Percentiles rank a stretch among this genome's conserved stretches.
These are phyloP conservation scores for Sinosuthora webbiana DNA, from an alignment of 2,113 vertebrate genomes.

Conservation along the genomic window DNA sequence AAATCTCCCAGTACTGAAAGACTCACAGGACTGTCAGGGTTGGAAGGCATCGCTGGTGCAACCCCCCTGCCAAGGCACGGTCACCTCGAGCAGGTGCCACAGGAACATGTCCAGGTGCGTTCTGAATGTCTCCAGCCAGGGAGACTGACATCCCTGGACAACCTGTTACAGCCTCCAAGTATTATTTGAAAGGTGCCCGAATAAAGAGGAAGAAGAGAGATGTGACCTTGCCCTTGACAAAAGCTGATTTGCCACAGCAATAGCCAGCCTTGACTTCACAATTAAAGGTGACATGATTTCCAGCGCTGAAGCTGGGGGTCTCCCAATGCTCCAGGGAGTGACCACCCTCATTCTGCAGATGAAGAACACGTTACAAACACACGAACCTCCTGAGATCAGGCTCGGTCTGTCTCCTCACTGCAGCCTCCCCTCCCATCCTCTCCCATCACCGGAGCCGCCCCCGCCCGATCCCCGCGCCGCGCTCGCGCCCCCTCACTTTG, in stretches of 20 bases:
- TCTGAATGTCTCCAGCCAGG: neutral
- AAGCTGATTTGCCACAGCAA: neutral
- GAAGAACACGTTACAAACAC: too few relatives aligned
- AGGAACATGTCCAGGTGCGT: neutral
- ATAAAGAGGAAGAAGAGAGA: neutral
- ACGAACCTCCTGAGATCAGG: rapidly evolving
- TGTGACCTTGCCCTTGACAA: neutral
- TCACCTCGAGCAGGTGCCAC: neutral
- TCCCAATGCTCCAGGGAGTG: rapidly evolving
- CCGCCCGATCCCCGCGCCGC: neutral
- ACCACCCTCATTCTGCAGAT: neutral
- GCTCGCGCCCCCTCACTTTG: conserved; percentile 41
- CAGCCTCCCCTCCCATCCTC: neutral
- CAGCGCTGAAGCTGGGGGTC: neutral
- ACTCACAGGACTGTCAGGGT: neutral
- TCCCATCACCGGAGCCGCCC: neutral
- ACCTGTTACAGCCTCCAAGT: neutral
- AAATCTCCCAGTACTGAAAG: neutral
- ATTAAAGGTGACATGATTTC: neutral
- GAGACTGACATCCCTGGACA: neutral
- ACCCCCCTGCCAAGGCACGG: neutral
- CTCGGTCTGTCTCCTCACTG: rapidly evolving
- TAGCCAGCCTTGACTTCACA: neutral
- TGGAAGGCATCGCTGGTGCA: neutral
- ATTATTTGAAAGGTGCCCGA: neutral